A percentile compares a stretch with the other conserved stretches of the same genome.
phyloP scores from a whole-genome alignment of 2,888 invertebrate genomes.

The Scrobipalpa costella region DNA sequence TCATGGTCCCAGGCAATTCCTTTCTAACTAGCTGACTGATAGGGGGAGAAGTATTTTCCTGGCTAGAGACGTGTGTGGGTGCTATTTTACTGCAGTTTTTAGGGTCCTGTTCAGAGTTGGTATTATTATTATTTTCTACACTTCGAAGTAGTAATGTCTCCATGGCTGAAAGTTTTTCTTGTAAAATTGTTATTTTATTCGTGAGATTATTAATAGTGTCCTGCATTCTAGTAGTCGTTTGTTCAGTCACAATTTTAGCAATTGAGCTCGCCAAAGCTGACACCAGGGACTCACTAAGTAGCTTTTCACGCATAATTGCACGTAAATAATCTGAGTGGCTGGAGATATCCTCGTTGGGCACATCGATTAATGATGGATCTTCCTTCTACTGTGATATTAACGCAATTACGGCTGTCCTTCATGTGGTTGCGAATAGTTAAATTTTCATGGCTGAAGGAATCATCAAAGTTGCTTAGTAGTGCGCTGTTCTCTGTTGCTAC shows the following conservation, averaged over 20 bases:
- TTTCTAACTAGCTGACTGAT: background rate
- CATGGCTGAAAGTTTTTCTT: background rate
- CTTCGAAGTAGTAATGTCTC: background rate
- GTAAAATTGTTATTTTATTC: background rate
- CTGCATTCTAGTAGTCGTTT: background rate
- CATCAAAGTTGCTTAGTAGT: too few species aligned
- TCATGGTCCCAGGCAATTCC: background rate
- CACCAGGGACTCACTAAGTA: background rate
- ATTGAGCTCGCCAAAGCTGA: background rate
- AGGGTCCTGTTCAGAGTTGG: background rate
- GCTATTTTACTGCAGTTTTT: background rate
- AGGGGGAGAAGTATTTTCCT: too few species aligned
- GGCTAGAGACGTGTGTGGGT: background rate
- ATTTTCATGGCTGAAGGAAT: background rate
- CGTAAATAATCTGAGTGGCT: background rate
- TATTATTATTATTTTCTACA: background rate
- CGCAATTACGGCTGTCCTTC: background rate
- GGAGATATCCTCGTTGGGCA: background rate
- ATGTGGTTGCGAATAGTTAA: background rate
- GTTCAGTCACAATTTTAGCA: background rate
- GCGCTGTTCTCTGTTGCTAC: too few species aligned
- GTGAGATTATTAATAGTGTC: background rate
- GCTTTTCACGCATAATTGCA: background rate
- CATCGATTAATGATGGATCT: background rate
- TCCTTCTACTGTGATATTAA: background rate